These are phyloP conservation scores for Plecotus auritus DNA, from an alignment of 2,113 vertebrate species.

Conservation along the genomic window DNA sequence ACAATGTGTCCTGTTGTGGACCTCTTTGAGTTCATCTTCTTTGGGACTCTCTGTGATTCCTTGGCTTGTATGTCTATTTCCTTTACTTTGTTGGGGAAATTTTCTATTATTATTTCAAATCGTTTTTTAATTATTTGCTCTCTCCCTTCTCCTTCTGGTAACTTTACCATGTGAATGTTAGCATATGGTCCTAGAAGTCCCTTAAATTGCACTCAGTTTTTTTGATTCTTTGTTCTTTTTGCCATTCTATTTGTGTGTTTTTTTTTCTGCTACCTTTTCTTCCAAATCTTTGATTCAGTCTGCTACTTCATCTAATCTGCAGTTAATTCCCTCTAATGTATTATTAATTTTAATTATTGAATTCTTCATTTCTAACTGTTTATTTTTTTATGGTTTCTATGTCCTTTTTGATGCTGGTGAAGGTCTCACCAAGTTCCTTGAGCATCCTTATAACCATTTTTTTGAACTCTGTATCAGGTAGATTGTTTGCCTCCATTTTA, in stretches of 20 bases:
- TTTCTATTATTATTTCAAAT: background rate
- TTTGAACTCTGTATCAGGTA: background rate
- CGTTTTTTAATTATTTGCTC: background rate
- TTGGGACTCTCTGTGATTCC: background rate
- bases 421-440: background rate
- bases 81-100: background rate
- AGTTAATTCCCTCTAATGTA: background rate
- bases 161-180: background rate
- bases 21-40: background rate
- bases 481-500: background rate
- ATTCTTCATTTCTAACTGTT: background rate
- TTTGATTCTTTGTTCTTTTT: background rate
- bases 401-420: background rate
- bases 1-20: background rate
- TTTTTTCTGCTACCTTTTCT: background rate
- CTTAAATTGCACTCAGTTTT: background rate
- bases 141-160: background rate
- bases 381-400: background rate
- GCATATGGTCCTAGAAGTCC: background rate
- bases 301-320: background rate
- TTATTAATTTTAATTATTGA: background rate
- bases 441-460: background rate
- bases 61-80: background rate
- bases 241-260: background rate
- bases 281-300: background rate